Evolutionary conservation across 2,888 invertebrate species (phyloP), one percentile per base, ranked within the genome.

Genomic region (Xestia sexstrigata): DNA sequence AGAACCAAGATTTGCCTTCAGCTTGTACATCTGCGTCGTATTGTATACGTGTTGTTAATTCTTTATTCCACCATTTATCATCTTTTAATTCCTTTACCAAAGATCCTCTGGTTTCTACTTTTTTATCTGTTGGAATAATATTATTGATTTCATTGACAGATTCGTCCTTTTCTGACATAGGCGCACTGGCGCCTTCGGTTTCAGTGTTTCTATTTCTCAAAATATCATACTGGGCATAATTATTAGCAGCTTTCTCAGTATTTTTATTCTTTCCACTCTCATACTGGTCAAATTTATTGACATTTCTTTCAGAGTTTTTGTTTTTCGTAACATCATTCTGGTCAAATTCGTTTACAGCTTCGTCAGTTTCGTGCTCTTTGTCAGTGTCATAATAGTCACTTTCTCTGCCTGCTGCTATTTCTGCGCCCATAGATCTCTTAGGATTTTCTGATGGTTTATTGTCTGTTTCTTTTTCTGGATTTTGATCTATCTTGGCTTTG

Each of bases 81-180:
- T 79, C 69, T 0, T 30, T 35, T 0, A 47, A 15, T 2, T 17
- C 15, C 0, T 90, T 81, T 0, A 70, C 67, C 0, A 92, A 75
- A 0, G 84, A 78, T 0, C 91, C 92, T 42, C 89, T 91, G 0
- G 90, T 92, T 0, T 88, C 89, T 5, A 90, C n/a, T 0, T 87
- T 81, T 0, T 88, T 81, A 0, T 82, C 55, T 74, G 84, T 90
- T 0, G 86, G 83, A 76, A 89, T 87, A 13, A 89, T 86, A 0
- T 66, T 84, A 52, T 89, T 89, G 1, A 90, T 88, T 23, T 93
- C 90, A 17, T 90, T 88, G 66, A 93, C 91, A 42, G 91, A 91
- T 35, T 91, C 91, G 0, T 70, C 79, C 13, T 35, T 84, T 13
- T 81, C 83, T 8, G 9, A 13, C 0, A 11, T 11, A 26, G 17